Percentiles rank a stretch among this genome's conserved stretches.
phyloP scores from a whole-genome alignment of 2,113 vertebrate species.

The Setophaga kirtlandii region DNA sequence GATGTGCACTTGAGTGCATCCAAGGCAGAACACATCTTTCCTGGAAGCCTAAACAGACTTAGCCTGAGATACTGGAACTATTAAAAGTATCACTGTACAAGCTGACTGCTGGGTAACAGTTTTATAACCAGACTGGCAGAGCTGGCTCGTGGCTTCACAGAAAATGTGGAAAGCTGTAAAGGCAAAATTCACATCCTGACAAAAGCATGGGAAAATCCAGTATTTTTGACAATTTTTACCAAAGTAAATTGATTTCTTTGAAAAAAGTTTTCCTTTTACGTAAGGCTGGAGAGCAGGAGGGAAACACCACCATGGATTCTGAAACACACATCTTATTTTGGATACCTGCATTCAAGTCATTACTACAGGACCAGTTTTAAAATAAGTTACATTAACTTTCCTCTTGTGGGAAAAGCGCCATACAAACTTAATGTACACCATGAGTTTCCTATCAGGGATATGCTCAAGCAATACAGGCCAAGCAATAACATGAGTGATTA shows the following conservation, averaged over 20 bases:
- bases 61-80: background rate
- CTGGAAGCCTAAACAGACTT: background rate
- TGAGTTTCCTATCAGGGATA: background rate
- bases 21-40: background rate
- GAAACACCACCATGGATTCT: background rate
- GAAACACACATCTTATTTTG: rapidly evolving
- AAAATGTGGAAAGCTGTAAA: background rate
- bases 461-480: background rate
- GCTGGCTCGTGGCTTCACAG: background rate
- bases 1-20: background rate
- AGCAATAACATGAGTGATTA: background rate
- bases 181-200: background rate
- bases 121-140: background rate
- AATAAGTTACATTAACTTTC: background rate
- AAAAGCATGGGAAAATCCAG: background rate
- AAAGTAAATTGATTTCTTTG: background rate
- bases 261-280: background rate
- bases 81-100: background rate
- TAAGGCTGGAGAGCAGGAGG: background rate
- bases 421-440: background rate
- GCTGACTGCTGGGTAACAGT: background rate
- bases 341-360: background rate
- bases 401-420: background rate
- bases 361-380: background rate
- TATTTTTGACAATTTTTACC: background rate